Conservation (phyloP, 2,888 invertebrate species). For the Andrena bucephala region DNA sequence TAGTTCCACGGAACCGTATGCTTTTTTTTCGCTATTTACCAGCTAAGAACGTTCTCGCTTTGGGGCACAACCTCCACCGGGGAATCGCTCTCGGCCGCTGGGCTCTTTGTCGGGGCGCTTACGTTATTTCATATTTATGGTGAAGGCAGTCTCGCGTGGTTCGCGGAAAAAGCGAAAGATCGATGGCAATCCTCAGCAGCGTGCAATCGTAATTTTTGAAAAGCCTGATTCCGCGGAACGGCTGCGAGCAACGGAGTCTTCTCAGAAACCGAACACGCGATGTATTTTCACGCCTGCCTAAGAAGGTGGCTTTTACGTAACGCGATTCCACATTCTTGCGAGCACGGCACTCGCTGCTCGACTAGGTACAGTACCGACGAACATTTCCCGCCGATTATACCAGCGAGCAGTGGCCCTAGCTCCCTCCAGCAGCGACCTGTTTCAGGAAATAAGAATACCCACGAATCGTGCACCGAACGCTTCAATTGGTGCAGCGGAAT, state of each 20-base stretch:
- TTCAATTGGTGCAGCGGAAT: neutral
- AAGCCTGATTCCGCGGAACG: slow-evolving; percentile 42
- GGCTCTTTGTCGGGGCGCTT: slow-evolving; percentile 3
- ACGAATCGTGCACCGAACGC: neutral
- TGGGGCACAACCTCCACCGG: slow-evolving; percentile 26
- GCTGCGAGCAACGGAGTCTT: slow-evolving; percentile 46
- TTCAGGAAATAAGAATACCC: neutral
- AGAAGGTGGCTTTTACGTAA: slow-evolving; percentile 65
- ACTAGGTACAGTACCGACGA: slow-evolving; percentile 11
- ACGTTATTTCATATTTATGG: slow-evolving; percentile 51
- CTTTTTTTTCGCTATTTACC: slow-evolving; percentile 39
- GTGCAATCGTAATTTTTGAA: slow-evolving; percentile 51
- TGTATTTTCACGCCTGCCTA: slow-evolving; percentile 67
- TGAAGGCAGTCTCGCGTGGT: slow-evolving; percentile 35
- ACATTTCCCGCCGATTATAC: slow-evolving; percentile 40
- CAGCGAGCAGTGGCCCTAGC: slow-evolving; percentile 23
- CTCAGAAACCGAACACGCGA: slow-evolving; percentile 54
- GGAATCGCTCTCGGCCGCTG: neutral
- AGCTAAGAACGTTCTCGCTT: slow-evolving; percentile 24
- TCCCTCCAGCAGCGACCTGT: neutral
- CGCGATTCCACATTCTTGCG: slow-evolving; percentile 59
- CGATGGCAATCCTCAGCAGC: slow-evolving; percentile 36
- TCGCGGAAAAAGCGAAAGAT: slow-evolving; percentile 60
- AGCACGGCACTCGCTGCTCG: slow-evolving; percentile 28
- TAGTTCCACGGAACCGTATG: slow-evolving; percentile 27